Base-by-base conservation (phyloP, 2,888 invertebrate genomes). In the Caradrina kadenii region DNA sequence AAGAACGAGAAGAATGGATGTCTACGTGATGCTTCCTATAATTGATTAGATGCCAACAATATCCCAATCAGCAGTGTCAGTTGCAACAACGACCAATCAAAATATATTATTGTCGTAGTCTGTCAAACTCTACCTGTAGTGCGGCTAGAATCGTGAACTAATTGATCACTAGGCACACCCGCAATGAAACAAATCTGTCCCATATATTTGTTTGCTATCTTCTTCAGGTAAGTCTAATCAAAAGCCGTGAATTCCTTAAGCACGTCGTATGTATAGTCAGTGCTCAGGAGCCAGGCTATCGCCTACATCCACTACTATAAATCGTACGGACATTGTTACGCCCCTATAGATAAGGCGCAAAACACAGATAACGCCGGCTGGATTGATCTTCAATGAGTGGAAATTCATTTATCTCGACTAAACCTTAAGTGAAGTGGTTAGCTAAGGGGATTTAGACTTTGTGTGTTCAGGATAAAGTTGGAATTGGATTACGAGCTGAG, bases 321-420 rank as follows among this genome's bases (percentile, higher is more conserved):
- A 92, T 92, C 89, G 87, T 73, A 80, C 85, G 80, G 89, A 88
- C 89, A 84, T 89, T 89, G 89, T 90, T 87, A 89, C 89, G 86
- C 86, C 87, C 87, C 87, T 82, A 74, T 74, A 91, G 93, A 93
- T 93, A 93, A 93, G 91, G 89, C 89, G 88, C 93, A 91, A 93
- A 92, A 93, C 93, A 94, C 91, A 89, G 94, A 94, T 94, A 94
- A 93, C 92, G 87, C 78, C 84, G 86, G 84, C 86, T 88, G 93
- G 93, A 95, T 94, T 95, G 94, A 95, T 95, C 94, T 93, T 87
- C 94, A 94, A 94, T 94, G 93, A 94, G 91, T 91, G 91, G 92
- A 91, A 93, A 94, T 94, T 94, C 94, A 95, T 95, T 94, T 94
- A 94, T 94, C 93, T 94, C 89, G 88, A 88, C 89, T 88, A 88